Conservation (phyloP, 2,113 vertebrate species). For the Spheniscus mendiculus region DNA sequence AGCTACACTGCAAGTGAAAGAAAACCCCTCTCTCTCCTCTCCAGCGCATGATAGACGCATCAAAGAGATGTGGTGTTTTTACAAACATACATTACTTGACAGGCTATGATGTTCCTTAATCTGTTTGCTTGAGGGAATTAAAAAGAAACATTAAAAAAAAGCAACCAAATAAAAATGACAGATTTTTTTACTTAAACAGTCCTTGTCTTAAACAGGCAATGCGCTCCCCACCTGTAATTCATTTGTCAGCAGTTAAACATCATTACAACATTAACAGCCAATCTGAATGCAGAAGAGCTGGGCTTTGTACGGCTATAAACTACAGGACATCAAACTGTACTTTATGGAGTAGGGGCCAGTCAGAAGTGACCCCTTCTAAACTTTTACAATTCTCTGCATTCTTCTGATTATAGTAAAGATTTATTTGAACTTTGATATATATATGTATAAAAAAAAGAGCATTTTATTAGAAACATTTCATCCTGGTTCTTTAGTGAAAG, state of each 20-base stretch:
- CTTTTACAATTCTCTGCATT: conserved; percentile 66
- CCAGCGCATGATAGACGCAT: background rate
- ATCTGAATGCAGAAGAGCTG: background rate
- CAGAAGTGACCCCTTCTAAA: conserved; percentile 23
- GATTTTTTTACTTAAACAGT: background rate
- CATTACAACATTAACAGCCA: conserved; percentile 50
- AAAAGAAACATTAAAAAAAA: background rate
- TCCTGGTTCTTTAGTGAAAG: background rate
- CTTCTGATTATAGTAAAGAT: conserved; percentile 58
- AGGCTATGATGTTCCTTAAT: background rate
- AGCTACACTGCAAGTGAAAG: background rate
- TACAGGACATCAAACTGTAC: conserved; percentile 35
- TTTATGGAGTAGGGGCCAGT: background rate
- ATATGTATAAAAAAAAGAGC: background rate
- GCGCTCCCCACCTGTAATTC: conserved; percentile 6
- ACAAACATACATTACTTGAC: background rate
- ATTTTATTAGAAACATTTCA: conserved; percentile 54
- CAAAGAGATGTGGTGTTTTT: conserved; percentile 28
- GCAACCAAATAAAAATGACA: background rate
- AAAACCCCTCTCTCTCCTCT: background rate
- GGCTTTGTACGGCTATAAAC: conserved; percentile 52
- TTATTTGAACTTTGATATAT: conserved; percentile 61
- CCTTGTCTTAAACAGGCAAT: background rate
- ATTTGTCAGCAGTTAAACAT: conserved; percentile 59
- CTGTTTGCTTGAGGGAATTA: background rate